Conservation (phyloP, 2,888 invertebrate genomes). For the Luperina testacea region DNA sequence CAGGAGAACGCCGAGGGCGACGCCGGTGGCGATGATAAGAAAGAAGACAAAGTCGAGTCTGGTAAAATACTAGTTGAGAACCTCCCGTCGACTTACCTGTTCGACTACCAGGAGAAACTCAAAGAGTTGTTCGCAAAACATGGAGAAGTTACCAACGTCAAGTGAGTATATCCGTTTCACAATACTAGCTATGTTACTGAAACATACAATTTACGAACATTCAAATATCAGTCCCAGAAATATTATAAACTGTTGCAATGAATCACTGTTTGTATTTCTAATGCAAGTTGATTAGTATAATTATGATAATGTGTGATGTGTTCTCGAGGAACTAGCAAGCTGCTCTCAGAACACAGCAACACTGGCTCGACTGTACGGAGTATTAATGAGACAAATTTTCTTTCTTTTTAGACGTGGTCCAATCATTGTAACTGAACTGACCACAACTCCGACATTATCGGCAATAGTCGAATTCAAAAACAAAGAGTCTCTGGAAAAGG, state of each 20-base stretch:
- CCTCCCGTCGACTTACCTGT: conserved; percentile 86
- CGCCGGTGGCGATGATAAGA: conserved; percentile 78
- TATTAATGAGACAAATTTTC: conserved; percentile 88
- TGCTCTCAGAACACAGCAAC: conserved; percentile 75
- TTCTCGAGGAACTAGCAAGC: conserved; percentile 77
- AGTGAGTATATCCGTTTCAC: conserved; percentile 76
- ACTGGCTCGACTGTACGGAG: conserved; percentile 77
- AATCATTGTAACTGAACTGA: conserved; percentile 90
- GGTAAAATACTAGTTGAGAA: conserved; percentile 88
- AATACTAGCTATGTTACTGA: conserved; percentile 25
- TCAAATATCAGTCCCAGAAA: conserved; percentile 87
- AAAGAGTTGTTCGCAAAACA: conserved; percentile 88
- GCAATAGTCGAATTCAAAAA: conserved; percentile 90
- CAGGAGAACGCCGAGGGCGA: conserved; percentile 75
- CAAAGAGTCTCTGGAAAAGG: conserved; percentile 90
- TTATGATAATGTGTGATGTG: conserved; percentile 67
- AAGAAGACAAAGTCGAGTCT: conserved; percentile 86
- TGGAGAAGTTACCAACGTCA: conserved; percentile 84
- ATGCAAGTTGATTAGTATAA: conserved; percentile 58
- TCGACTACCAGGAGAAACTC: conserved; percentile 88
- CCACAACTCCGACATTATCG: conserved; percentile 90
- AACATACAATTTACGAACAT: conserved; percentile 81
- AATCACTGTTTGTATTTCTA: conserved; percentile 67
- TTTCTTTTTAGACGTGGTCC: conserved; percentile 91
- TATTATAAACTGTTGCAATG: conserved; percentile 58